phyloP scores from a whole-genome alignment of 2,797 vertebrate genomes.

The Pyrocephalus nanus region DNA sequence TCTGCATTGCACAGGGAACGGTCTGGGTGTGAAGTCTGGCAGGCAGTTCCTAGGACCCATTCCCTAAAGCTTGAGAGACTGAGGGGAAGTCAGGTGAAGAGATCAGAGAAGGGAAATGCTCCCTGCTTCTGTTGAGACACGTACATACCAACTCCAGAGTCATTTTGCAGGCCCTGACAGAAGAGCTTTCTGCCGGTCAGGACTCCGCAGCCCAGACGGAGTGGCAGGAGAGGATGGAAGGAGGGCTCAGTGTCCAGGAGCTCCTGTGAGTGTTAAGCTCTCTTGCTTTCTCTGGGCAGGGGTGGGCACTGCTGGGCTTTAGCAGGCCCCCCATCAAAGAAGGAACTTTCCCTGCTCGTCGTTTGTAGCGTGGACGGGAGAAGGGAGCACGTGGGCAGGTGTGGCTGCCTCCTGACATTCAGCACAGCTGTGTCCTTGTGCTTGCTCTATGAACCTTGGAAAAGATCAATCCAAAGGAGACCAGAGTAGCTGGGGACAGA shows the following conservation, averaged over 20 bases:
- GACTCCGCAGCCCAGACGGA: background rate
- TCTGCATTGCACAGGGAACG: background rate
- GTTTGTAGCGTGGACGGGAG: no score
- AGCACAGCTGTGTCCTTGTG: background rate
- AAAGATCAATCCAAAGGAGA: background rate
- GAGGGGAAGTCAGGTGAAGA: no score
- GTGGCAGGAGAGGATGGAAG: fast-evolving
- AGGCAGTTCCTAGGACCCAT: background rate
- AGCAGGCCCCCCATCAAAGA: background rate
- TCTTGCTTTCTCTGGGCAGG: background rate
- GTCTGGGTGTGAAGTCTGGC: background rate
- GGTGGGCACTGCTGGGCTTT: background rate
- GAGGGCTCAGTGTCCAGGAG: fast-evolving
- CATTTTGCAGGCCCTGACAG: no score
- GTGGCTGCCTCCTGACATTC: no score
- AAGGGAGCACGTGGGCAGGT: background rate
- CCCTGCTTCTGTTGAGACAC: no score
- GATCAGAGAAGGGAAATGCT: no score
- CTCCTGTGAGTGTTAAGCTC: background rate
- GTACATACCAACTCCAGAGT: no score
- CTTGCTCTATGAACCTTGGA: background rate
- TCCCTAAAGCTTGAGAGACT: no score
- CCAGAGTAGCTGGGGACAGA: background rate
- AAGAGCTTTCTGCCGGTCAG: no score
- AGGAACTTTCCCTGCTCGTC: background rate